Evolutionary conservation across 2,888 invertebrate genomes (phyloP).

Genomic region (Lomographa bimaculata): DNA sequence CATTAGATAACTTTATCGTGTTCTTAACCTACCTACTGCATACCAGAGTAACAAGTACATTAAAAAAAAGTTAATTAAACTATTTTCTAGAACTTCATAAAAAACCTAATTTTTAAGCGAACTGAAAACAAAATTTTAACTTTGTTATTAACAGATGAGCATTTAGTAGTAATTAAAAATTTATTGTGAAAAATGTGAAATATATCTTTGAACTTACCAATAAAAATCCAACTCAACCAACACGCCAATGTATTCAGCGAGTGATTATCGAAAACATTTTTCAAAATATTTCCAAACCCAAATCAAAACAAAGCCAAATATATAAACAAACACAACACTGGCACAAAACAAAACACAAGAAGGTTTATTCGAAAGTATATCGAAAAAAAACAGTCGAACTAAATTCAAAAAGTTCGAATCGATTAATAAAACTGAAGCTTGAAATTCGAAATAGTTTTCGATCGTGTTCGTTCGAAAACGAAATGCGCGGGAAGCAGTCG

Average conservation of each 20-base stretch:
- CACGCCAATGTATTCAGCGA: conserved; percentile 17
- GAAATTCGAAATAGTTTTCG: conserved; percentile 36
- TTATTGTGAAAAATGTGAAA: too few relatives aligned
- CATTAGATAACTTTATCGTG: conserved; percentile 11
- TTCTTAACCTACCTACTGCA: conserved; percentile 5
- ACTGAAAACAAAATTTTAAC: too few relatives aligned
- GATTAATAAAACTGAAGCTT: conserved; percentile 9
- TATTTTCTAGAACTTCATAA: too few relatives aligned
- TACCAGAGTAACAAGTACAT: not conserved
- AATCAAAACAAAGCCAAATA: conserved; percentile 23
- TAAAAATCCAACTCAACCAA: conserved; percentile 21
- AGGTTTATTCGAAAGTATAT: conserved; percentile 9
- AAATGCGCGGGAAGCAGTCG: conserved; percentile 42
- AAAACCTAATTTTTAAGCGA: too few relatives aligned
- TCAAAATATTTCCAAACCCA: conserved; percentile 15
- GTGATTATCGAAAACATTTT: conserved; percentile 27
- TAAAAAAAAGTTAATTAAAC: not conserved
- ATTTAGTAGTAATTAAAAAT: too few relatives aligned
- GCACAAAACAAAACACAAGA: conserved; percentile 26
- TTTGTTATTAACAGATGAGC: too few relatives aligned
- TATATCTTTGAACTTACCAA: conserved; percentile 25
- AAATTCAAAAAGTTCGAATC: conserved; percentile 11
- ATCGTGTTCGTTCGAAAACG: conserved; percentile 47
- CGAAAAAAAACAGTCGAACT: conserved; percentile 9
- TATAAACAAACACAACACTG: conserved; percentile 32